Conservation (phyloP, 2,797 vertebrate species). For the Pygocentrus nattereri region DNA sequence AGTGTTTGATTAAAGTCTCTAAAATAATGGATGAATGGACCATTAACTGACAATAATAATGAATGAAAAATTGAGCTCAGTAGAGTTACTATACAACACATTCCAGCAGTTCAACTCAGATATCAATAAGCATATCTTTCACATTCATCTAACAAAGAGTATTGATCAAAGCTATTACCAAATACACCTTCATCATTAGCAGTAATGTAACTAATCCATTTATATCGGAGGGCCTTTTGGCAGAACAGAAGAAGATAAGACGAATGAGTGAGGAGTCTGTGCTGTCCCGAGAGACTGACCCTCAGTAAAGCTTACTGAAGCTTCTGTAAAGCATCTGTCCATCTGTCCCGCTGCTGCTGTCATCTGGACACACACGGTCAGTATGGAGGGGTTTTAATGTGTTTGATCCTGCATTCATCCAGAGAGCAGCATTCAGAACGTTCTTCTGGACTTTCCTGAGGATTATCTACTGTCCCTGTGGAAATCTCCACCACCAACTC, state of each 20-base stretch:
- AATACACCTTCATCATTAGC: background rate
- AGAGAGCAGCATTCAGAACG: constrained; percentile 63
- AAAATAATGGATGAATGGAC: no score
- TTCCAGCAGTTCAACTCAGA: background rate
- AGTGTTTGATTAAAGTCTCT: no score
- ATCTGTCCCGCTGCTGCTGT: constrained; percentile 74
- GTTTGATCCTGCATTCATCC: constrained; percentile 78
- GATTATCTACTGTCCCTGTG: constrained; percentile 63
- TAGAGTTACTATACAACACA: background rate
- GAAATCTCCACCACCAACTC: constrained; percentile 60
- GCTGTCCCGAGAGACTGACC: constrained; percentile 70
- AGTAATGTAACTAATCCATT: background rate
- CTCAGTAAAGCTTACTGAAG: constrained; percentile 75
- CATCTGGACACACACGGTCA: constrained; percentile 62
- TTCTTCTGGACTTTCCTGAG: constrained; percentile 61
- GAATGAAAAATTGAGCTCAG: no score
- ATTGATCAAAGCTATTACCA: background rate
- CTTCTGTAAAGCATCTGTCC: constrained; percentile 78
- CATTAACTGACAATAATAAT: no score
- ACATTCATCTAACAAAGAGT: background rate
- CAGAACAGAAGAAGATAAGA: background rate
- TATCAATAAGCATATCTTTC: background rate
- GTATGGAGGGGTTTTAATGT: constrained; percentile 74
- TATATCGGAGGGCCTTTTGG: background rate
- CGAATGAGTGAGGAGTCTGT: constrained; percentile 59